Base-by-base conservation (phyloP, 2,888 invertebrate species). In the Perithous albicinctus region DNA sequence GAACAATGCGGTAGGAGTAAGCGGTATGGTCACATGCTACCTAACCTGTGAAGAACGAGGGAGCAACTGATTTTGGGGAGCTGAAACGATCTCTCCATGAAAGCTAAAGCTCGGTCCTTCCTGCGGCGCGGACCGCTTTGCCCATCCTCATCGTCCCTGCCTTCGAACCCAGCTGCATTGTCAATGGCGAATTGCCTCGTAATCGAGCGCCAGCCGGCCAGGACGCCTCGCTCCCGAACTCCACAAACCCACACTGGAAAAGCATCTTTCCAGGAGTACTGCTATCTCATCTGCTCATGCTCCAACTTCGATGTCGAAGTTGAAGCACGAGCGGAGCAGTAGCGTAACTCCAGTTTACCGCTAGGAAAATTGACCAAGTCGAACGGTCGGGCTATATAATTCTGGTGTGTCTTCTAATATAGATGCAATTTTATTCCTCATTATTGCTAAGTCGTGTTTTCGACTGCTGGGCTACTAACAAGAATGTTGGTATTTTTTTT, bases 121-220 rank as follows among this genome's bases (percentile, higher is more conserved):
- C 38, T 12, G 46, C 18, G 29, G 10, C 32, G 4, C 23, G 38
- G 12, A n/a, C 8, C 38, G 15, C 51, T 32, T 67, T 35, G n/a
- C 32, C n/a, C 32, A 10, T 7, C 41, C 18, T 41, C 26, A 29
- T 26, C 38, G 18, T 59, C 43, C 41, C 15, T 46, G 12, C 18
- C 56, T n/a, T n/a, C n/a, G 51, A 43, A 18, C 51, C n/a, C 32
- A 29, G 43, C 43, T 32, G 70, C 64, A 83, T 74, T 74, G 81
- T 69, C 78, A 64, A 83, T 78, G 69, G 48, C 41, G 54, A 83
- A 78, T 78, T 70, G 73, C 74, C 61, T 64, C 81, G 64, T 78
- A 82, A 80, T 73, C 80, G 54, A 64, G 43, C 64, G 74, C 35
- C 23, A 51, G 2, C 63, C 43, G 32, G 63, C 72, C 54, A 15